These are phyloP conservation scores for Triplophysa siluroides DNA, from an alignment of 2,113 vertebrate genomes.

Conservation along the genomic window DNA sequence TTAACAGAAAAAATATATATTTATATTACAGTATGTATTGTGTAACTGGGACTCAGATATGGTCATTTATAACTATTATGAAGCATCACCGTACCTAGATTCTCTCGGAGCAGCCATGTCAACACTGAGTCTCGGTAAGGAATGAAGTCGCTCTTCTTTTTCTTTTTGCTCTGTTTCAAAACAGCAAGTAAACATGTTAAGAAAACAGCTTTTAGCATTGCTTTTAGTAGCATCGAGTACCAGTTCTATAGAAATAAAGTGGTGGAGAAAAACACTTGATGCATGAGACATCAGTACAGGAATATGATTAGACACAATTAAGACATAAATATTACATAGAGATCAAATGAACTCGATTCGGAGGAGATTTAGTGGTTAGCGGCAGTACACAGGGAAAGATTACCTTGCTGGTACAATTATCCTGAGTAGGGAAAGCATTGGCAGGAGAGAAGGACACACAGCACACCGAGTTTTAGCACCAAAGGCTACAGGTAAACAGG, in stretches of 20 bases:
- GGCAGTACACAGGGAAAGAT: slow-evolving; percentile 58
- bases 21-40: background rate
- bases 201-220: background rate
- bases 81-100: slow-evolving; percentile 81
- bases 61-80: background rate
- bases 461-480: slow-evolving; percentile 63
- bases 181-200: slow-evolving; percentile 12
- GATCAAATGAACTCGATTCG: background rate
- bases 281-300: slow-evolving; percentile 2
- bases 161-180: slow-evolving; percentile 90
- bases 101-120: slow-evolving; percentile 98
- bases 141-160: slow-evolving; percentile 98
- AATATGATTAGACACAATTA: background rate
- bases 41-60: background rate
- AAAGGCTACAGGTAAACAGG: slow-evolving; percentile 45
- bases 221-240: background rate
- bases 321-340: slow-evolving; percentile 16
- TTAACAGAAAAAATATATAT: background rate
- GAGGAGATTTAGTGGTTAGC: slow-evolving; percentile 44
- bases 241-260: slow-evolving; percentile 3
- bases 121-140: slow-evolving; percentile 97
- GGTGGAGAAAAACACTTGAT: background rate
- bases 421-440: slow-evolving; percentile 84
- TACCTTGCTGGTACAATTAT: slow-evolving; percentile 99
- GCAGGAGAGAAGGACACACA: slow-evolving; percentile 67